Percentiles rank a stretch among this genome's conserved stretches.
Evolutionary conservation across 2,888 invertebrate genomes (phyloP).

Genomic region (Agonopterix alstromeriana): DNA sequence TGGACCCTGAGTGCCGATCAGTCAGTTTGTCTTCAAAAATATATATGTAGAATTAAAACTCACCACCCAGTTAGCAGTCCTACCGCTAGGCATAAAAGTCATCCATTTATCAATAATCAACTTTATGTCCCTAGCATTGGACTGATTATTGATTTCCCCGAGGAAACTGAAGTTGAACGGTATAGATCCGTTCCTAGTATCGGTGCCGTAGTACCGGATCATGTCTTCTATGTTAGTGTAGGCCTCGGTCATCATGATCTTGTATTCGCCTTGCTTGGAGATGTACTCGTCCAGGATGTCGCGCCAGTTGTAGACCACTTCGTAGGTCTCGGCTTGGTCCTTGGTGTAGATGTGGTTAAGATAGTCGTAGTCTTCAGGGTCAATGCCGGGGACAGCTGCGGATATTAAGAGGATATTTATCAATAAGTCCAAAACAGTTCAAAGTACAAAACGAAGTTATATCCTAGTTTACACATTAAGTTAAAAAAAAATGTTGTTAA

Average conservation of each 20-base stretch:
- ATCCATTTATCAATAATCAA: conserved; percentile 74
- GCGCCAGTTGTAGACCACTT: conserved; percentile 79
- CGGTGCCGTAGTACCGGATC: conserved; percentile 78
- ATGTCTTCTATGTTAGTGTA: conserved; percentile 68
- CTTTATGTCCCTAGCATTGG: conserved; percentile 72
- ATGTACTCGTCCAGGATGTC: conserved; percentile 73
- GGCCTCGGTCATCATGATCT: conserved; percentile 79
- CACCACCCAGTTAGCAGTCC: conserved; percentile 82
- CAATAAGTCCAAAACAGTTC: too few species aligned
- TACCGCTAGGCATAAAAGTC: conserved; percentile 68
- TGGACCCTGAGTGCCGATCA: too few species aligned
- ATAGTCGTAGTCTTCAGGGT: conserved; percentile 69
- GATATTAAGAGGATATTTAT: neutral
- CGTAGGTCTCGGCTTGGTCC: conserved; percentile 71
- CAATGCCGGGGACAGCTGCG: conserved; percentile 35
- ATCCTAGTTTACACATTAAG: too few species aligned
- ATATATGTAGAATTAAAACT: too few species aligned
- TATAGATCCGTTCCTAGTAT: conserved; percentile 67
- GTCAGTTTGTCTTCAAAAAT: too few species aligned
- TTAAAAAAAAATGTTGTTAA: too few species aligned
- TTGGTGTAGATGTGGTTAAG: conserved; percentile 74
- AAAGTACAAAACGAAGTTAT: too few species aligned
- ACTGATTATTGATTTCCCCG: conserved; percentile 51
- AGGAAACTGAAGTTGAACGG: conserved; percentile 83
- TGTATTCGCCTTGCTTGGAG: conserved; percentile 35